Evolutionary conservation across 2,888 invertebrate genomes (phyloP).

Genomic region (Boloria selene): DNA sequence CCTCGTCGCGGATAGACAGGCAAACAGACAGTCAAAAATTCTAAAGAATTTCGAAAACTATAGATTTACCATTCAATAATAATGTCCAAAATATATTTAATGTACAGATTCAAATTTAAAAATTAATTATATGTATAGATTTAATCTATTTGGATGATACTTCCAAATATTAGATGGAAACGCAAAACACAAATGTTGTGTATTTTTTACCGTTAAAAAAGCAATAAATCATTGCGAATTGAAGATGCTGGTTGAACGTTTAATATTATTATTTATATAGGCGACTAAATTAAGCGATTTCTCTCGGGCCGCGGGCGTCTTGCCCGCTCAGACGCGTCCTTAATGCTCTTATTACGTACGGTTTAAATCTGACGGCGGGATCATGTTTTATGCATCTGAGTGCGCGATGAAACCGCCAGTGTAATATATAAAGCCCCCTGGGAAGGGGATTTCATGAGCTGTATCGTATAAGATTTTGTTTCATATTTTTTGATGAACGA

Average conservation of each 20-base stretch:
- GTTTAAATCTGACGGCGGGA: slow-evolving; percentile 79
- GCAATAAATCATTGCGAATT: slow-evolving; percentile 12
- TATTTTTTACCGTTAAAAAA: slow-evolving; percentile 3
- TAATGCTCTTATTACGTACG: slow-evolving; percentile 80
- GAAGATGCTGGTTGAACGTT: slow-evolving; percentile 27
- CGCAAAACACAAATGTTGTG: not conserved
- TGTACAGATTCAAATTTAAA: no score
- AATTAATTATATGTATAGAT: no score
- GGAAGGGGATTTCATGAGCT: slow-evolving; percentile 71
- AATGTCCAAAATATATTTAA: no score
- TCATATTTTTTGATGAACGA: slow-evolving; percentile 52
- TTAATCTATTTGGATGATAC: no score
- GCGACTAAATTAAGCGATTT: slow-evolving; percentile 49
- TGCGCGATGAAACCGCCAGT: slow-evolving; percentile 75
- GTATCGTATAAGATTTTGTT: slow-evolving; percentile 59
- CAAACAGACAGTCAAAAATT: no score
- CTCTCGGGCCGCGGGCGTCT: slow-evolving; percentile 46
- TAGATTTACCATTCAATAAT: no score
- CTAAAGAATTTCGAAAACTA: no score
- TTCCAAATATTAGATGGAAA: no score
- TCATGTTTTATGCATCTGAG: slow-evolving; percentile 81
- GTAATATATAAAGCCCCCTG: slow-evolving; percentile 71
- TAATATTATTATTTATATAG: slow-evolving; percentile 36
- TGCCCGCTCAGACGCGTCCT: slow-evolving; percentile 57
- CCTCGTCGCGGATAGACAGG: no score